Evolutionary conservation across 2,113 vertebrate species (phyloP), one percentile per base, ranked within the genome.

Genomic region (Hymenochirus boettgeri): DNA sequence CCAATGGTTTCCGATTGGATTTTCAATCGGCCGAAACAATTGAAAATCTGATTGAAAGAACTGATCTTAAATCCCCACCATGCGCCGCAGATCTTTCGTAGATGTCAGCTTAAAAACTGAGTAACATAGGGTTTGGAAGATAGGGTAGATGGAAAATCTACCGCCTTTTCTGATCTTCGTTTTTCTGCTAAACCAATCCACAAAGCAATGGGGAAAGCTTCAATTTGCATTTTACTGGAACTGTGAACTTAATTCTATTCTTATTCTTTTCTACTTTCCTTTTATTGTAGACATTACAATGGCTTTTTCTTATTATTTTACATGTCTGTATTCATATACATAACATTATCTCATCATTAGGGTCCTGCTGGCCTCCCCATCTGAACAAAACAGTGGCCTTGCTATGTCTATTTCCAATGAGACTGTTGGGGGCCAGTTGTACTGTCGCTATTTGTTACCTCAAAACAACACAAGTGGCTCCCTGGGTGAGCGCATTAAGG

Each of bases 341-440:
- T 1, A 18, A 60, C 22, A 8, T 27, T 52, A 1, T 15, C 23
- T 29, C 21, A 3, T 8, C 19, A 8, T 8, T 19, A 71, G 70
- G 47, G 65, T 79, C 22, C 48, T 83, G 25, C 66, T 83, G 25
- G 69, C 69, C 7, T 77, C 76, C 1, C 75, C 78, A 0, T n/a
- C 18, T 24, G 72, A 53, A 6, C 33, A 62, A 0, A 5, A 65
- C 21, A 65, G 62, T 12, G 50, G 56, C 11, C 31, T 69, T 23
- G 65, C 78, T 25, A 5, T 70, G 56, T 51, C 17, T 18, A 47
- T 78, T 1, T 46, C 77, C 0, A 42, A 65, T 1, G 27, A 62
- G 1, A 57, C 63, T 2, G 12, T 39, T 2, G 7, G 22, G 2
- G 71, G 75, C 61, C 17, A 76, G 19, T 19, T 81, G 35, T 22